Evolutionary conservation across 2,113 vertebrate genomes (phyloP), one percentile per base, ranked within the genome.

Genomic region (Elachura formosa): DNA sequence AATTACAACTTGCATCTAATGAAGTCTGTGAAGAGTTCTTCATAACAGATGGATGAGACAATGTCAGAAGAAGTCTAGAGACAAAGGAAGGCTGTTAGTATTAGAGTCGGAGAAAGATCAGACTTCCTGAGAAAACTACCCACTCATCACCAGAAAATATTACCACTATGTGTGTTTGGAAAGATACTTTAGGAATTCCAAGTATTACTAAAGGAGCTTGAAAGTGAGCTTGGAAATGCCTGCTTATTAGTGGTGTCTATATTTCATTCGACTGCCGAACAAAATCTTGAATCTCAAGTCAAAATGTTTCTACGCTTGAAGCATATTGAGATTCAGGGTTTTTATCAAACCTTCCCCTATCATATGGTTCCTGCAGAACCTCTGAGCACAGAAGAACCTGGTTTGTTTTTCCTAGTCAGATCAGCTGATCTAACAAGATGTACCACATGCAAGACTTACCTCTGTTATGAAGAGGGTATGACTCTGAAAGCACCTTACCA

Each of bases 171-270:
- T 5, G 0, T 76, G 33, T 87, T 94, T 83, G 51, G 74, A 94
- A 90, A 90, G 68, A 75, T 74, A 84, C 40, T 85, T 83, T n/a
- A 84, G 69, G 77, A 94, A 93, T 92, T 87, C 62, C 71, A 91
- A 33, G 10, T 88, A 81, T 93, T 86, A 45, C 36, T 92, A 86
- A 94, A 76, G 46, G 64, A 67, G 36, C 69, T 87, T 90, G 87
- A 90, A 80, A 82, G 21, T 45, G 52, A 46, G 51, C 43, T 54
- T 75, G 67, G 81, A 95, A 85, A 89, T 62, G 21, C 28, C 28
- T 3, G 1, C 63, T 69, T 67, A 1, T 80, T 80, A 64, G 43
- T 36, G 55, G 43, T 84, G 61, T 52, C 72, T 86, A 8, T 59
- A 67, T 55, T 80, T 85, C 23, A 29, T 74, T 63, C 0, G 0